Base-by-base conservation (phyloP, 2,797 vertebrate species). In the Myoxocephalus aenaeus region DNA sequence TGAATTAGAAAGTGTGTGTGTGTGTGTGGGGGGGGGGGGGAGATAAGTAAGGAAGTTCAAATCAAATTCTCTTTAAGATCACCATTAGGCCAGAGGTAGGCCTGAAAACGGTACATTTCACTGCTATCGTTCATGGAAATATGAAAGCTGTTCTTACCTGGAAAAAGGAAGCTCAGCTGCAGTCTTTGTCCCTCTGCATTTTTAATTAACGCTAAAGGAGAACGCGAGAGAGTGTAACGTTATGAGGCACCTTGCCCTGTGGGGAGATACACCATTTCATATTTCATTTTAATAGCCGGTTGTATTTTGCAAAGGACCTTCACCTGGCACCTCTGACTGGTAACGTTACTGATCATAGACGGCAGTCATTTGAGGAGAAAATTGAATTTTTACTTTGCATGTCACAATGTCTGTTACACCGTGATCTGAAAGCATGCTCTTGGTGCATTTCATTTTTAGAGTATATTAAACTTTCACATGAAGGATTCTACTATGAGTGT, bases 171-270 rank as follows among this genome's bases (percentile, higher is more conserved):
- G 80, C 86, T 73, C n/a, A 36, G 78, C 82, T 90, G 91, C 83
- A 88, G 78, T 87, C 90, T 65, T 81, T 82, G 64, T 82, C 79
- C 65, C 38, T 4, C 58, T 83, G 79, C 77, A 90, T 77, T 80
- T 92, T 91, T 94, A 93, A 92, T 94, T 92, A 27, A 29, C 12
- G 15, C 27, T 56, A 92, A 91, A 91, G 79, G 73, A 84, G 76
- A 90, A 86, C 75, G 62, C 27, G 61, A 73, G 76, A 54, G 81
- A 68, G 36, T 59, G 75, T 86, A 22, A 53, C 51, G 22, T 14
- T 54, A 82, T 73, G 86, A 85, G 84, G 78, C 77, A 68, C 79
- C 68, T 51, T 73, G 73, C 78, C 80, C 85, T 65, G 29, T 73
- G 78, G 92, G 87, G 65, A 77, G 15, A 72, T 57, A 53, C 80